Percentiles rank a stretch among this genome's conserved stretches.
Conservation (phyloP, 2,113 vertebrate genomes). For the Rhegmatorhina hoffmannsi region DNA sequence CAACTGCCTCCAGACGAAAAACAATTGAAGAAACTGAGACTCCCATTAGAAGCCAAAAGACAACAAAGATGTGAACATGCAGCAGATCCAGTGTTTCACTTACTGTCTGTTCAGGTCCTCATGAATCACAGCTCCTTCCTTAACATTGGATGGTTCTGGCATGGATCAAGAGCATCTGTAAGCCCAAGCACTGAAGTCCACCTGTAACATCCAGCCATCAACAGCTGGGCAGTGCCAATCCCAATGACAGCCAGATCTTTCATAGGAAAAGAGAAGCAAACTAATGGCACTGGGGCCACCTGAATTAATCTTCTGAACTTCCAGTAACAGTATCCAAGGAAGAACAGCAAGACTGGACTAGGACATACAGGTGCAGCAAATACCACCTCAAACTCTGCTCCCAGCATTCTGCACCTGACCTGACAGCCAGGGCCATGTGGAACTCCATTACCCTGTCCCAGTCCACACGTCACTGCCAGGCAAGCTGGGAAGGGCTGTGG, state of each 20-base stretch:
- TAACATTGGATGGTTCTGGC: neutral
- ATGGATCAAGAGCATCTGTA: neutral
- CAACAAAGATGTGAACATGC: neutral
- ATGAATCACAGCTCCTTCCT: neutral
- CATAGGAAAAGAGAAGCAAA: neutral
- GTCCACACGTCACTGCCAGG: rapidly evolving
- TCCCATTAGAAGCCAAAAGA: neutral
- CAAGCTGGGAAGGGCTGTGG: neutral
- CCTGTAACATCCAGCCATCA: neutral
- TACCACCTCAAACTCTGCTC: neutral
- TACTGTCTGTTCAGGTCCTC: neutral
- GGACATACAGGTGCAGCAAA: rapidly evolving
- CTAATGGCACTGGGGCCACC: neutral
- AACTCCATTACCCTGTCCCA: rapidly evolving
- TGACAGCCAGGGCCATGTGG: neutral
- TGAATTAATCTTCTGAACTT: neutral
- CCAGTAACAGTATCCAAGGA: neutral
- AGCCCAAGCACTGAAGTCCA: neutral
- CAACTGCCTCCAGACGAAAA: neutral
- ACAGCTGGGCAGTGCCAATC: neutral
- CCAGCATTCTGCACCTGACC: neutral
- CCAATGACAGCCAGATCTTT: neutral
- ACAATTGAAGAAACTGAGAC: neutral
- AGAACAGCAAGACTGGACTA: neutral
- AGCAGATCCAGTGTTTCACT: neutral